Percentiles rank a stretch among this genome's conserved stretches.
These are phyloP conservation scores for Meriones unguiculatus DNA, from an alignment of 2,113 vertebrate species.

Conservation along the genomic window DNA sequence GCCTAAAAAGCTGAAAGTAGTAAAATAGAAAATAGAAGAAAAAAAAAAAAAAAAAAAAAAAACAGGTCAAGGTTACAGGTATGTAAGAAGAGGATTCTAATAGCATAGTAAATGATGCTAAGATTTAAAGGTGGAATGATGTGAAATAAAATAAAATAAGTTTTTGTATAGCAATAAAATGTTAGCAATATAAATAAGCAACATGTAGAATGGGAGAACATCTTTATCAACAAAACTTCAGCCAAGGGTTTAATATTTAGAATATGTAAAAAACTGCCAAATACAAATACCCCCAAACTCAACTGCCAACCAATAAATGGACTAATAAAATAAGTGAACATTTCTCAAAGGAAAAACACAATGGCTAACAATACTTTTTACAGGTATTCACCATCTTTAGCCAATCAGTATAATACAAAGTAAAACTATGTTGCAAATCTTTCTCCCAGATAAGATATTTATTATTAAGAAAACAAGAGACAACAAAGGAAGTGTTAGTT, in stretches of 20 bases:
- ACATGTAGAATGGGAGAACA: not conserved
- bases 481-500: too few relatives aligned
- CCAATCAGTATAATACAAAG: not conserved
- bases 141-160: not conserved
- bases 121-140: not conserved
- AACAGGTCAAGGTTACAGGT: not conserved
- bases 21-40: not conserved
- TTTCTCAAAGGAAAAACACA: not conserved
- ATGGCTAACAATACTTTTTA: not conserved
- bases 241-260: not conserved
- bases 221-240: not conserved
- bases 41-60: too few relatives aligned
- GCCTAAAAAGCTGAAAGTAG: not conserved
- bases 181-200: not conserved
- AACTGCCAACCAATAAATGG: not conserved
- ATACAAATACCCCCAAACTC: not conserved
- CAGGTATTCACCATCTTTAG: not conserved
- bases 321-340: not conserved
- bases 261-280: not conserved
- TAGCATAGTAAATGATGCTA: not conserved
- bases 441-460: not conserved
- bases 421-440: not conserved
- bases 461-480: not conserved
- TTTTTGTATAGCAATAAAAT: not conserved
- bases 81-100: not conserved